Conservation (phyloP, 2,113 vertebrate genomes). For the Lasiurus cinereus region DNA sequence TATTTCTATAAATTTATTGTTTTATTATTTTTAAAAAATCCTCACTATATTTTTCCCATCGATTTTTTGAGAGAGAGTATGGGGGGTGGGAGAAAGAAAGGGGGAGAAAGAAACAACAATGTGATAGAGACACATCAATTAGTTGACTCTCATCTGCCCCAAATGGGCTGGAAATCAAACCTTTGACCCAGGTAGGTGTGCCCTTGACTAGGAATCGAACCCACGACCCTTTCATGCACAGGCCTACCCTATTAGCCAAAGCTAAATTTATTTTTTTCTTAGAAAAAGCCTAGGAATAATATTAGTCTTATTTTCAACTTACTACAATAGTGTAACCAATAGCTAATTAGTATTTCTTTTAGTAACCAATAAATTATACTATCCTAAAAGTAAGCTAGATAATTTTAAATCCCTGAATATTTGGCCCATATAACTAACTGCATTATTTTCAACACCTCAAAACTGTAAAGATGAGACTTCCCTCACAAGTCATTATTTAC, state of each 20-base stretch:
- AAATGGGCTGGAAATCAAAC: too few species aligned
- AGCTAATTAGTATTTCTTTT: not conserved
- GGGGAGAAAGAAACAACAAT: too few species aligned
- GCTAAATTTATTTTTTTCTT: not conserved
- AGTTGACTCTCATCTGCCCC: too few species aligned
- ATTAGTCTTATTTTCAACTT: slow-evolving; percentile 43
- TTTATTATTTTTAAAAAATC: too few species aligned
- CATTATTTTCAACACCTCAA: slow-evolving; percentile 40
- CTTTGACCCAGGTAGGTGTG: too few species aligned
- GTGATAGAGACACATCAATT: too few species aligned
- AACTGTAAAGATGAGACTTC: slow-evolving; percentile 24
- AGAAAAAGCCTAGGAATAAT: slow-evolving; percentile 1
- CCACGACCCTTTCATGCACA: too few species aligned
- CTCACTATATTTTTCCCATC: too few species aligned
- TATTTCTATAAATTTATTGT: slow-evolving; percentile 17
- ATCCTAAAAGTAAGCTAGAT: slow-evolving; percentile 1
- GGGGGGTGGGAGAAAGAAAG: too few species aligned
- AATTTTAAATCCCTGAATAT: slow-evolving; percentile 1
- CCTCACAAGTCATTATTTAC: slow-evolving; percentile 24
- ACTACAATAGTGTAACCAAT: not conserved
- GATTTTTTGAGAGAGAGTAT: too few species aligned
- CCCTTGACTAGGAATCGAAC: too few species aligned
- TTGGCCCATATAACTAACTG: slow-evolving; percentile 21
- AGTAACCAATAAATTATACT: not conserved
- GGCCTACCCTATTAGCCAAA: too few species aligned